Base-by-base conservation (phyloP, 2,888 invertebrate species). In the Alviniconcha strummeri region DNA sequence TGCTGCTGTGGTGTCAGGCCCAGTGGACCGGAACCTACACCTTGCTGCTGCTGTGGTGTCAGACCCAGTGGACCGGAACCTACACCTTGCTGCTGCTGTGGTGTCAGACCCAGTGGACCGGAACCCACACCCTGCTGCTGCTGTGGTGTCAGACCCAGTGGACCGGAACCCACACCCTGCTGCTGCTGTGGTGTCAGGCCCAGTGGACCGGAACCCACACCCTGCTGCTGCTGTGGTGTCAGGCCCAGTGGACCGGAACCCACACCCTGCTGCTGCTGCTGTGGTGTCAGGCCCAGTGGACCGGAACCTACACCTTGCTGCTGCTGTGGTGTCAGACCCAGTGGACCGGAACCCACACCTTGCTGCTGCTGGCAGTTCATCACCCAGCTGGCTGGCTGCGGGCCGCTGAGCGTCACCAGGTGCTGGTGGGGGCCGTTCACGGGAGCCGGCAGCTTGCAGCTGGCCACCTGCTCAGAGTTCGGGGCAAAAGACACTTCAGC, bases 141-240 rank as follows among this genome's bases (percentile, higher is more conserved):
- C 54, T 67, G 72, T 15, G 5, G 36, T 52, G 8, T 9, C n/a
- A 19, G 71, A 3, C 36, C 36, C 36, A 36, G 36, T 3, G 36
- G 36, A 36, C 36, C 36, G 36, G 36, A 36, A 36, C 36, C 36
- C 36, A 36, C 36, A 36, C 36, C 36, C 71, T n/a, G 71, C 15
- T 80, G 69, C 71, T 75, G 76, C n/a, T 60, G 75, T 75, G 64
- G 80, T 57, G 4, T 74, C 55, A 54, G 36, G 74, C 56, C 76
- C 79, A 36, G 60, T 79, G 67, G 54, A 64, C 67, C 19, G 64
- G 36, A 19, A 8, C 57, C 19, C 19, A 8, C 13, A 15, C 1
- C 77, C 56, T 17, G n/a, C 36, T 19, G 19, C 56, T 52, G 56
- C 54, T 55, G 6, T 55, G 69, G 11, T 74, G 55, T 55, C 55